Evolutionary conservation across 2,888 invertebrate genomes (phyloP), one percentile per base, ranked within the genome.

Genomic region (Lasioglossum leucozonium): DNA sequence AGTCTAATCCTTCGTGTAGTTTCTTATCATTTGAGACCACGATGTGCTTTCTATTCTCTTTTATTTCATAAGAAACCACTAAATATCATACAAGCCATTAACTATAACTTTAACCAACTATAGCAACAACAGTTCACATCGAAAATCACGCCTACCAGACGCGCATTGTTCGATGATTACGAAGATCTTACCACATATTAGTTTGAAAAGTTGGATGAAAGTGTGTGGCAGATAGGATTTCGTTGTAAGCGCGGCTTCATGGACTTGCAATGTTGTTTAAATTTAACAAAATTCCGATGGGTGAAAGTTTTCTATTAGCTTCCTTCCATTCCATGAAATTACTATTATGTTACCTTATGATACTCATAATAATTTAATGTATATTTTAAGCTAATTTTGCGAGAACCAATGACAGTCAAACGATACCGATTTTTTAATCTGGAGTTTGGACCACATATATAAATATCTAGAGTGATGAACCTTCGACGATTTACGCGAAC

Each of bases 101-200:
- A 67, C 77, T 72, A 72, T 51, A 78, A 67, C 80, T 75, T 74
- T 55, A 42, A 76, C 72, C 81, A 72, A 74, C 77, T 75, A 51
- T 77, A 79, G 62, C 26, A 55, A 73, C 78, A 79, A 44, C 79
- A 80, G 84, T 72, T 81, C 72, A 55, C 11, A 55, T 79, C 55
- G 75, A 87, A 62, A 85, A 88, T 85, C 62, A 78, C 74, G 77
- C 72, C 81, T 72, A 75, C 75, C 62, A 51, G 55, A 18, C 40
- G 44, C 58, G 40, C 13, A 62, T 65, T 67, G 26, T 30, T 65
- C 26, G 30, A 26, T 42, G 26, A 71, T 71, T 26, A 26, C 71
- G 8, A 44, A 71, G 13, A 26, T 40, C 26, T 58, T 51, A 55
- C 55, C 11, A 55, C n/a, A n/a, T n/a, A 11, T 11, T 69, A 42